These are phyloP conservation scores for Drosophila lacicola DNA, from an alignment of 2,888 invertebrate species.

Conservation along the genomic window DNA sequence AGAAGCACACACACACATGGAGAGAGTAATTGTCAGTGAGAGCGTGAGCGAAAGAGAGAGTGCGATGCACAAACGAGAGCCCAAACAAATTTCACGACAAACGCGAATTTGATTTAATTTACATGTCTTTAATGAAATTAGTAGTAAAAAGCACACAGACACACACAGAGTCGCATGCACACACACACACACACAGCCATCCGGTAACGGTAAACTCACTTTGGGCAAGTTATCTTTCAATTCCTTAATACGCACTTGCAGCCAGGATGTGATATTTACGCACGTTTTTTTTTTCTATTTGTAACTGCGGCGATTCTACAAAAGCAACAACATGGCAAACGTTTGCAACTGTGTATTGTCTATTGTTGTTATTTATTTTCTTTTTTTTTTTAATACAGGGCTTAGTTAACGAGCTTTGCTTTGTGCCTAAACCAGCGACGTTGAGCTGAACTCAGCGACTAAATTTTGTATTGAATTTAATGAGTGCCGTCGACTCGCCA, in stretches of 20 bases:
- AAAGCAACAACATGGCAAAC: slow-evolving; percentile 23
- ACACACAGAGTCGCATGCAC: slow-evolving; percentile 11
- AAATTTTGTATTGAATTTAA: slow-evolving; percentile 75
- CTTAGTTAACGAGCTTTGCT: slow-evolving; percentile 44
- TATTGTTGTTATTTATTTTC: slow-evolving; percentile 11
- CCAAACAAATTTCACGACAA: slow-evolving; percentile 61
- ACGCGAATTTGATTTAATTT: slow-evolving; percentile 77
- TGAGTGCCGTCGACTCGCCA: slow-evolving; percentile 61
- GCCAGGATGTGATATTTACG: slow-evolving; percentile 24
- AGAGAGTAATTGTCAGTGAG: slow-evolving; percentile 1
- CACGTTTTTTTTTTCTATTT: not conserved
- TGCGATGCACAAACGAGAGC: slow-evolving; percentile 49
- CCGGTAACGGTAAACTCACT: slow-evolving; percentile 43
- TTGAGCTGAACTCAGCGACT: slow-evolving; percentile 83
- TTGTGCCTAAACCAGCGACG: slow-evolving; percentile 67
- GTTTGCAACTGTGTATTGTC: slow-evolving; percentile 32
- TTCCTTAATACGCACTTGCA: slow-evolving; percentile 12
- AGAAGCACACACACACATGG: slow-evolving; percentile 22
- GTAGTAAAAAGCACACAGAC: slow-evolving; percentile 47
- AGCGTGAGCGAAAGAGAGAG: slow-evolving; percentile 6
- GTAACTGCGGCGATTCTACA: slow-evolving; percentile 6
- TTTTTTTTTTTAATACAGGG: slow-evolving; percentile 20
- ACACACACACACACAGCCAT: slow-evolving; percentile 9
- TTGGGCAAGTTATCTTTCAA: slow-evolving; percentile 11
- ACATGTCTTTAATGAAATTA: slow-evolving; percentile 79